Base-by-base conservation (phyloP, 2,888 invertebrate genomes). In the Drosophila mettleri region DNA sequence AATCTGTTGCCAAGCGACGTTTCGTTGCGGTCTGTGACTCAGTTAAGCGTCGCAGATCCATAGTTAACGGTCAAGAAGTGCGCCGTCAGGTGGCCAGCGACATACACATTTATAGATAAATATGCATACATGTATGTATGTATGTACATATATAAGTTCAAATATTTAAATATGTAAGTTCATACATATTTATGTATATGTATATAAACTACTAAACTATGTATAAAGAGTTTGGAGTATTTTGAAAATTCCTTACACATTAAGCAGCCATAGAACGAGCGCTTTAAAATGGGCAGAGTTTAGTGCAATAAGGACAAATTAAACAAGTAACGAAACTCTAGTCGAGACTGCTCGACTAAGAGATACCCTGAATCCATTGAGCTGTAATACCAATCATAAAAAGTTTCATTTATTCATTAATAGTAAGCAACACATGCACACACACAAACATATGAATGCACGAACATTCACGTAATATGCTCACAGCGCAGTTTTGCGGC, bases 1-100 rank as follows among this genome's bases (percentile, higher is more conserved):
- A 83, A 82, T 85, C 78, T 71, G 71, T 81, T 79, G 66, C 69
- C 74, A 69, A 69, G 67, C 71, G 60, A 75, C 74, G 67, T 31
- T 53, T 51, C 59, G 53, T 67, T 69, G 66, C 63, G 70, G 67
- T 70, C 45, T 69, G 43, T 80, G 74, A 71, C 69, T 75, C 57
- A 54, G 62, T 48, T 54, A 74, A 61, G 33, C 59, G 41, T 53
- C 55, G 59, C 41, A 34, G 33, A 36, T 49, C 39, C 49, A 54
- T 60, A 68, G 58, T 62, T 62, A 68, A 60, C 68, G 71, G 72
- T 76, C 68, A 68, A 51, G 49, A 48, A 54, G 52, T 53, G 57
- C 64, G 66, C 31, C 60, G 58, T 55, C 61, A 77, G 60, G 67
- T 67, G 67, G 49, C 46, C 77, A 20, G 43, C 51, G 53, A 59